Evolutionary conservation across 2,113 vertebrate genomes (phyloP).

Genomic region (Heterotilapia buettikoferi): DNA sequence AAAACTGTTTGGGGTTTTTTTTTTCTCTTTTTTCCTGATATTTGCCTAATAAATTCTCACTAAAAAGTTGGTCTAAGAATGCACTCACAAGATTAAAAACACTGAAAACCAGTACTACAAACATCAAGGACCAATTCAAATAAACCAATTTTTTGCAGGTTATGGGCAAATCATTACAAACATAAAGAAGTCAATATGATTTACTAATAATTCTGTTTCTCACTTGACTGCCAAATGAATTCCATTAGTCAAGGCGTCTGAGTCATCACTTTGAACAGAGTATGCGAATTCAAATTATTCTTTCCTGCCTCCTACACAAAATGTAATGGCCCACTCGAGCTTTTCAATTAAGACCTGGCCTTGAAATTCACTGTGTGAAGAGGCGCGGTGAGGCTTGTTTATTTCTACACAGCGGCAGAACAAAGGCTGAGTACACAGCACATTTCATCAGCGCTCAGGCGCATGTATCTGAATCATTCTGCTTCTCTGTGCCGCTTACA

Average conservation of each 20-base stretch:
- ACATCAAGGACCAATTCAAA: conserved; percentile 1
- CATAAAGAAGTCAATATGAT: conserved; percentile 42
- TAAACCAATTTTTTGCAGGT: conserved; percentile 2
- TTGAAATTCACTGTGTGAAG: conserved; percentile 27
- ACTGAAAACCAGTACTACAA: neutral
- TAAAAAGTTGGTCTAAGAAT: neutral
- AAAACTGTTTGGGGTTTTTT: neutral
- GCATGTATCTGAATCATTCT: neutral
- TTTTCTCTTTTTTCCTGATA: neutral
- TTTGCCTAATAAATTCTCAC: neutral
- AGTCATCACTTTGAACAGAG: conserved; percentile 43
- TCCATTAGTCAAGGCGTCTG: conserved; percentile 43
- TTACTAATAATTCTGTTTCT: conserved; percentile 48
- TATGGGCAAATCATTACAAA: conserved; percentile 47
- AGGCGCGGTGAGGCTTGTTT: conserved; percentile 12
- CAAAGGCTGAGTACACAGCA: neutral
- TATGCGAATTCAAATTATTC: conserved; percentile 34
- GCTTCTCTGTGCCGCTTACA: neutral
- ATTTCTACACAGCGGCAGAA: conserved; percentile 4
- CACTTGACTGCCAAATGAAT: conserved; percentile 47
- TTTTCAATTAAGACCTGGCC: conserved; percentile 49
- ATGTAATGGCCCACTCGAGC: conserved; percentile 38
- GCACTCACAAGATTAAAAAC: neutral
- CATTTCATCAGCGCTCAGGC: neutral
- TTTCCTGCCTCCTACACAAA: conserved; percentile 43